Percentiles rank a stretch among this genome's conserved stretches.
phyloP scores from a whole-genome alignment of 2,888 invertebrate genomes.

The Mimumesa dahlbomi region DNA sequence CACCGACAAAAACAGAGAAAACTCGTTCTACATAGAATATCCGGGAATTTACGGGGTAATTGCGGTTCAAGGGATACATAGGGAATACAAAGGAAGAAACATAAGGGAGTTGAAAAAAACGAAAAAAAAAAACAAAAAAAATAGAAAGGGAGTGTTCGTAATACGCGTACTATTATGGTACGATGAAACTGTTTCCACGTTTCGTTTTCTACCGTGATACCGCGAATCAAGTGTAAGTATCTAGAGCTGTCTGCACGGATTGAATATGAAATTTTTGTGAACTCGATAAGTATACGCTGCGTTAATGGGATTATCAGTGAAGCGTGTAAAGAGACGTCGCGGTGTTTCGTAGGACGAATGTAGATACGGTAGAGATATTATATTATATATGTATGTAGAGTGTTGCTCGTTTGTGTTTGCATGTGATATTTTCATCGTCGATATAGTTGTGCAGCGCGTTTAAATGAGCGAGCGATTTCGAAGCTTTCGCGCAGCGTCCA shows the following conservation, averaged over 20 bases:
- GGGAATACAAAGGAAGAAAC: neutral
- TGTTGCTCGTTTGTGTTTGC: neutral
- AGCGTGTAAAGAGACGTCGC: too few species aligned
- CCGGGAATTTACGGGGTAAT: neutral
- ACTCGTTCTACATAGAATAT: neutral
- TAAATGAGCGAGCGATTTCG: neutral
- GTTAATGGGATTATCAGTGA: too few species aligned
- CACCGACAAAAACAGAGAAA: conserved; percentile 1
- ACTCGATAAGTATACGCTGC: too few species aligned
- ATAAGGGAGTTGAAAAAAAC: neutral
- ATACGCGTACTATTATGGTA: neutral
- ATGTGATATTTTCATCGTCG: neutral
- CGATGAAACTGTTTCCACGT: neutral
- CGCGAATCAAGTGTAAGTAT: too few species aligned
- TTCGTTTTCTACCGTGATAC: neutral
- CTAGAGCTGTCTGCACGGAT: too few species aligned
- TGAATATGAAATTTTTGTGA: too few species aligned
- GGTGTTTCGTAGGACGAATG: too few species aligned
- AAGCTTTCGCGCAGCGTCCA: neutral
- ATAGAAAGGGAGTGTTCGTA: neutral
- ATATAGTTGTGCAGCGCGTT: neutral
- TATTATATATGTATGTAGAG: too few species aligned
- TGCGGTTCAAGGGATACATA: neutral
- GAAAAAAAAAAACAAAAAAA: neutral
- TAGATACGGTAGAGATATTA: too few species aligned